Percentiles rank a stretch among this genome's conserved stretches.
phyloP scores from a whole-genome alignment of 2,797 vertebrate genomes.

The Eulemur mongoz region DNA sequence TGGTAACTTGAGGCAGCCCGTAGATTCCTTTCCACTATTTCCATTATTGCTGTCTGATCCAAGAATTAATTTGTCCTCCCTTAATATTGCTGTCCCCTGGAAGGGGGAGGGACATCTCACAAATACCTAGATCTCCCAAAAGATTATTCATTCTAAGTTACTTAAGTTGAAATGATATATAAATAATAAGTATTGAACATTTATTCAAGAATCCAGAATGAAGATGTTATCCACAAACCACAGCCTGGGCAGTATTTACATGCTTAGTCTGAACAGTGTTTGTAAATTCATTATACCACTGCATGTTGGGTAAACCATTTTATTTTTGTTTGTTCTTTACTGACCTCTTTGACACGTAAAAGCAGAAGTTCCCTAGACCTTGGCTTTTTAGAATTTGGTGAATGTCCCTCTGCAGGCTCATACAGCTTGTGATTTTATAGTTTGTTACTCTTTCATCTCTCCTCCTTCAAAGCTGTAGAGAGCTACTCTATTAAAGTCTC shows the following conservation, averaged over 20 bases:
- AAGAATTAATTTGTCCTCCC: background rate
- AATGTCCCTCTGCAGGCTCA: background rate
- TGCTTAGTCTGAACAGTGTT: background rate
- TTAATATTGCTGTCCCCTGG: background rate
- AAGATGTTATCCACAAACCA: background rate
- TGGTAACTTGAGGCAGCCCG: background rate
- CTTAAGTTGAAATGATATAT: background rate
- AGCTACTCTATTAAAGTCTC: conserved; percentile 41
- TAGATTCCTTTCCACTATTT: background rate
- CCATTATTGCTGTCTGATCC: background rate
- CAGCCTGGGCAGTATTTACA: background rate
- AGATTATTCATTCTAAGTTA: background rate
- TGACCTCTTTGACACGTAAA: background rate
- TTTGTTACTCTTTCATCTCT: background rate
- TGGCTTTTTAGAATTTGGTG: background rate
- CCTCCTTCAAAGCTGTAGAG: background rate
- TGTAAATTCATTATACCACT: background rate
- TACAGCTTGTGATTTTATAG: background rate
- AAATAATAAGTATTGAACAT: background rate
- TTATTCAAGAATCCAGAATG: background rate
- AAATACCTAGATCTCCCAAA: background rate
- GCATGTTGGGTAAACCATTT: background rate
- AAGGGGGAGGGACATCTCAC: background rate
- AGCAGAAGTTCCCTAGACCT: background rate
- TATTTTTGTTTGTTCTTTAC: background rate